Evolutionary conservation across 1,140 invertebrate genomes (phyloP), one percentile per base, ranked within the genome.

Genomic region (Drosophila kurseongensis): DNA sequence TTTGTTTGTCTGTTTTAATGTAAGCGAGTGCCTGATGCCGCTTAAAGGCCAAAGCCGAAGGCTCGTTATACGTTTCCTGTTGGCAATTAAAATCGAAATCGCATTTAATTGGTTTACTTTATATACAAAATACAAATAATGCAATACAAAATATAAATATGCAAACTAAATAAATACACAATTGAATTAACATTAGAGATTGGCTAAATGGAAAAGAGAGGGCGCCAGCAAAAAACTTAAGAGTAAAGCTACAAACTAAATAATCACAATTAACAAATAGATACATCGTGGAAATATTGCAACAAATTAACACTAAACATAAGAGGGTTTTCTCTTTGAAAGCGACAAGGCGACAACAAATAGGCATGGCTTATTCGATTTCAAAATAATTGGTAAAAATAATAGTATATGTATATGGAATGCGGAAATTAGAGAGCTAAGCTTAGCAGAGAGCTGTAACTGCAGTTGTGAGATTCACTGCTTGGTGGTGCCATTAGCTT

Each of bases 41-140:
- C 27, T 88, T 86, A 90, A 27, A 84, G 80, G 65, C 90, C 90
- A 80, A 83, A 69, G 56, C 81, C 81, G 51, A 89, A 80, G 75
- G 48, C 90, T 89, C 84, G 90, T 91, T 91, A 91, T 91, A 91
- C 84, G 77, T 91, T 91, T 75, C 90, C 90, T 91, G 74, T 75
- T 61, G n/a, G 1, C 48, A 75, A 57, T 77, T 13, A 23, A 58
- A 67, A 68, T 54, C 35, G 27, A 50, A 66, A 73, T 62, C 35
- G 50, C 38, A 65, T 75, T 67, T 44, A 60, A 76, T 79, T 69
- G 50, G 13, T 41, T 66, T 75, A 52, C 35, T 66, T 65, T 81
- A 67, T 86, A 77, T 84, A 56, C 57, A 71, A 56, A 65, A 65
- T 76, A 73, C 65, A 76, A 41, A 14, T 63, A 54, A 8, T 51